Percentiles rank a stretch among this genome's conserved stretches.
Conservation (phyloP, 2,797 vertebrate species). For the Delichon dasypus region DNA sequence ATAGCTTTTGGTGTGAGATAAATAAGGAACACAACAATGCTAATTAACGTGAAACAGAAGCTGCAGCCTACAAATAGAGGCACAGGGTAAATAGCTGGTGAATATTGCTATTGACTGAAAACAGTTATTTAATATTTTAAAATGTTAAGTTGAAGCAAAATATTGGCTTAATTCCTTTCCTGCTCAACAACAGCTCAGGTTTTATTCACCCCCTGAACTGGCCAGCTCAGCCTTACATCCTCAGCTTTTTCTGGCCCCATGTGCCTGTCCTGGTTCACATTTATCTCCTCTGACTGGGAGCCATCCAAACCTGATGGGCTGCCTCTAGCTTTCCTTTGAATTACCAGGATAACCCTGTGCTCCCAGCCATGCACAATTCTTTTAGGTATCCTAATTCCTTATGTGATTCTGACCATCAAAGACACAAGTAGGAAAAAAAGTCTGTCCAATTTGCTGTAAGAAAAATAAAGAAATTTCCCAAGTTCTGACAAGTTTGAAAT, state of each 20-base stretch:
- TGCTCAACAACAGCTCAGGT: not conserved
- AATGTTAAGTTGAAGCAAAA: not conserved
- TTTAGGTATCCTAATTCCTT: not conserved
- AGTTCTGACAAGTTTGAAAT: not conserved
- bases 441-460: not conserved
- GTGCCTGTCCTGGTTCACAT: not conserved
- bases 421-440: not conserved
- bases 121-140: not conserved
- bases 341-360: not conserved
- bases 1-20: not conserved
- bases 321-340: not conserved
- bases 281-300: not conserved
- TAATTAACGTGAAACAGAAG: not conserved
- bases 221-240: accelerated
- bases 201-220: not conserved
- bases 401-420: not conserved
- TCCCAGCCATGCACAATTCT: not conserved
- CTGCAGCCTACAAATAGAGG: not conserved
- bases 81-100: not conserved
- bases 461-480: not conserved
- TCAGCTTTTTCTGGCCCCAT: not conserved
- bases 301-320: not conserved
- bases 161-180: not conserved
- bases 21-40: not conserved
- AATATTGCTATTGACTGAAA: not conserved